phyloP scores from a whole-genome alignment of 2,888 invertebrate species.

The Stomorhina lunata region DNA sequence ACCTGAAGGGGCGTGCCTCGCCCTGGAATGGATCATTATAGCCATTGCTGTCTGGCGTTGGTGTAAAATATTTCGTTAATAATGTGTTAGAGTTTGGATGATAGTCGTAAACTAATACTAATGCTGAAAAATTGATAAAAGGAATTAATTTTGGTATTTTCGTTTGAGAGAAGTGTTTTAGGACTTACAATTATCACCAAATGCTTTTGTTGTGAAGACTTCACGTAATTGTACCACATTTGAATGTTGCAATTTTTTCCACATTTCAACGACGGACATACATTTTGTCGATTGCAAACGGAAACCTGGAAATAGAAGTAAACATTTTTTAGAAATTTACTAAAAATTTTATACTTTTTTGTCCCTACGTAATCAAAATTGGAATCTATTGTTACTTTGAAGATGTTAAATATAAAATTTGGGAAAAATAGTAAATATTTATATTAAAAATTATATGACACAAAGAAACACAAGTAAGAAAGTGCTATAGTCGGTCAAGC shows the following conservation, averaged over 20 bases:
- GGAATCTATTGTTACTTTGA: no score
- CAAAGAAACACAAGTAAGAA: no score
- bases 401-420: no score
- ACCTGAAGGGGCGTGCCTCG: conserved; percentile 84
- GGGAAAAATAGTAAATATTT: not conserved
- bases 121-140: conserved; percentile 81
- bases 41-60: conserved; percentile 82
- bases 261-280: conserved; percentile 92
- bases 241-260: conserved; percentile 97
- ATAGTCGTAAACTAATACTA: conserved; percentile 98
- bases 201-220: conserved; percentile 96
- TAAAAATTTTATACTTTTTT: no score
- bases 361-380: no score
- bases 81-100: conserved; percentile 95
- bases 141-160: not conserved
- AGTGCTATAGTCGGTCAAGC: no score
- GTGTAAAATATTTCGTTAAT: conserved; percentile 90
- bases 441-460: not conserved
- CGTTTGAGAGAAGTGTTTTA: not conserved
- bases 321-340: not conserved
- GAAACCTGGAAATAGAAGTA: conserved; percentile 82
- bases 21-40: conserved; percentile 90
- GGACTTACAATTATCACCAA: conserved; percentile 95
- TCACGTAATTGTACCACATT: conserved; percentile 96
- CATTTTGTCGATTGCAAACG: conserved; percentile 91